Base-by-base conservation (phyloP, 2,797 vertebrate genomes). In the Adrianichthys oophorus region DNA sequence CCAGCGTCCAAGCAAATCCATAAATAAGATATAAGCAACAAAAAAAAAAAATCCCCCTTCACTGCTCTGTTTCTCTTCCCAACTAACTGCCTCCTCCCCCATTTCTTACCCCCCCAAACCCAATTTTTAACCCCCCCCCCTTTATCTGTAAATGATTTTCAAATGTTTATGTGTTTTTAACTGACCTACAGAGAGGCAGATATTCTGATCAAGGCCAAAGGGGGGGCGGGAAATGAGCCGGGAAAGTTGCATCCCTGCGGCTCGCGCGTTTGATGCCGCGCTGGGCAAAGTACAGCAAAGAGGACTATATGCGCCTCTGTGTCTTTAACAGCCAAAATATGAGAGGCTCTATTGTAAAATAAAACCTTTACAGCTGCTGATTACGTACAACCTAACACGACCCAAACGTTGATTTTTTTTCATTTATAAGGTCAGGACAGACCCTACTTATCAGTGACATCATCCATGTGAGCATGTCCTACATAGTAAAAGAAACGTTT, bases 1-100 rank as follows among this genome's bases (percentile, higher is more conserved):
- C 94, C 80, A 83, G 92, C 91, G 93, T 94, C 94, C 95, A 94
- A 94, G 92, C 92, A 94, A 94, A 92, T 92, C 94, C 93, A 94
- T 94, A 94, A 95, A 95, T 94, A 95, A 96, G 92, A 95, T 92
- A 95, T 90, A 93, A 94, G 91, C 91, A 91, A 47, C 18, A 44
- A 85, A 89, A 76, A 77, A 65, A 72, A 92, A 76, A 77, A 65
- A 70, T 70, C 78, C 78, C 77, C 46, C 41, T 37, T 46, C 62
- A 62, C 68, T 68, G 55, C 70, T 70, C 70, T 76, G 74, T 76
- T 51, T 57, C 49, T 74, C 78, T 80, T 85, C 77, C 76, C 81
- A 78, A 82, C 80, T 72, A 65, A 64, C 68, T 17, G 16, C 84
- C 78, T 65, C 80, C 77, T 72, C 82, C 72, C 72, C 63, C 24